Base-by-base conservation (phyloP, 2,888 invertebrate species). In the Exephanes ischioxanthus region DNA sequence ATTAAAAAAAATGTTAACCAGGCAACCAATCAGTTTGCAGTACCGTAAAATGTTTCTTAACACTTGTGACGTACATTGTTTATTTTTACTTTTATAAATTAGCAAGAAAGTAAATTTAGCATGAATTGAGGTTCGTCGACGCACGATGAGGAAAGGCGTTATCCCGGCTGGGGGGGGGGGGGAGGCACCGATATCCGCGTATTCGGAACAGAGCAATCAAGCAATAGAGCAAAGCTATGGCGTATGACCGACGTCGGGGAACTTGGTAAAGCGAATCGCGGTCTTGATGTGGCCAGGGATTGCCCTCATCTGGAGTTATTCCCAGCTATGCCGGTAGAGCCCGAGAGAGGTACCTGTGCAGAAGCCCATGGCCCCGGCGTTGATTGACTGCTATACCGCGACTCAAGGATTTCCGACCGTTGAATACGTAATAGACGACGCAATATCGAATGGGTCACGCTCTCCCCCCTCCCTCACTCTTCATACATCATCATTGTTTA, bases 271-370 rank as follows among this genome's bases (percentile, higher is more conserved):
- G 84, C 77, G 70, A 75, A 72, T 77, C 58, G 75, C 58, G 75
- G 79, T 58, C 68, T 58, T 58, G 30, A 41, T 67, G 75, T 9
- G 71, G 19, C 66, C 53, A 63, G 81, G 67, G 72, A 68, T 80
- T 86, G 80, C 68, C 68, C 66, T 63, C 87, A 86, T 84, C 87
- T 86, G 88, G 83, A 88, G 79, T 76, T 70, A 86, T 88, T 88
- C 81, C 79, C 83, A 85, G 79, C 76, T 73, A 73, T 75, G 16
- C 73, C 53, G 63, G 66, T 53, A 75, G 30, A 82, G 70, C 79
- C 14, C 14, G 66, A 79, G 79, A 7, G 2, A 72, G 55, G 11
- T 70, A 82, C 51, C 51, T 41, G 19, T 41, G 16, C 41, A 53
- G 45, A 63, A 78, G 41, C 26, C 63, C 63, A 51, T 45, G 84